Base-by-base conservation (phyloP, 2,888 invertebrate species). In the Rhagonycha lutea region DNA sequence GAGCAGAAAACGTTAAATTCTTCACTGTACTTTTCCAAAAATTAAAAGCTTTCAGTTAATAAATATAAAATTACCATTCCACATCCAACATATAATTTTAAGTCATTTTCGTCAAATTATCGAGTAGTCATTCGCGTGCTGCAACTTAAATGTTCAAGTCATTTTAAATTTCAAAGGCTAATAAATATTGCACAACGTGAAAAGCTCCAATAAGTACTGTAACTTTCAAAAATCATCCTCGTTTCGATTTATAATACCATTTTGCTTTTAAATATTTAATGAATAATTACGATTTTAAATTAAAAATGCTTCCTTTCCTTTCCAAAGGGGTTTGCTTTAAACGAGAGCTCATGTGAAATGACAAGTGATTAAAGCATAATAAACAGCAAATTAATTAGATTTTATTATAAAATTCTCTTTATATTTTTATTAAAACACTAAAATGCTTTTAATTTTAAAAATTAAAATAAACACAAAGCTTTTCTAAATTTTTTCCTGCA, bases 1-100 rank as follows among this genome's bases (percentile, higher is more conserved):
- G 71, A 72, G 61, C 72, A 68, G 61, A 72, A 68, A 68, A 24
- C 62, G 47, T 32, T 71, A 47, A 47, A 65, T 47, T 71, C 65
- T 11, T 18, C 70, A 63, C 71, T 32, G 24, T 47, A 26, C 47
- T 28, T 71, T 71, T 65, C 12, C 12, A 7, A 47, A 47, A 47
- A 47, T 47, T 47, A n/a, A 47, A n/a, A n/a, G 7, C 47, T 8
- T 2, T n/a, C 5, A 47, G 12, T 47, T n/a, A 47, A 47, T 47
- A 47, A 47, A 47, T 47, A 47, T n/a, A 7, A 47, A 47, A 47
- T 47, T n/a, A 0, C 47, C 47, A 1, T 47, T n/a, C 47, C 47
- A 7, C n/a, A 47, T n/a, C n/a, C 12, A 1, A n/a, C 5, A 32
- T 47, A n/a, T n/a, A n/a, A n/a, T 47, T 47, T n/a, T 12, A 4